Evolutionary conservation across 2,797 vertebrate species (phyloP).

Genomic region (Eutrigla gurnardus): DNA sequence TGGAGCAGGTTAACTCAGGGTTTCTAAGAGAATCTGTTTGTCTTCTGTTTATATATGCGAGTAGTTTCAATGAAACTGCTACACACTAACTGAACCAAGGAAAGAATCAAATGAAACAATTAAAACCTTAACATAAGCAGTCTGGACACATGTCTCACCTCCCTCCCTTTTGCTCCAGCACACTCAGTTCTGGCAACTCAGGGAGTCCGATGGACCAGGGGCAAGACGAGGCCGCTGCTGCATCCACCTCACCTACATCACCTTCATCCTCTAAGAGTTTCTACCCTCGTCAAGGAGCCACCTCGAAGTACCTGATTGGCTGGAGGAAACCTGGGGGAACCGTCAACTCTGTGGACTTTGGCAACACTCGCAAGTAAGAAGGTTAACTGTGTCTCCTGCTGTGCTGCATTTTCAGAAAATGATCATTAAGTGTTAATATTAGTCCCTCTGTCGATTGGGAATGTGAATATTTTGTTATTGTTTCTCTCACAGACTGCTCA

Average conservation of each 20-base stretch:
- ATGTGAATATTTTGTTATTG: not conserved
- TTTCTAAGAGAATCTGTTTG: slow-evolving; percentile 23
- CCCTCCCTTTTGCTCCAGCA: slow-evolving; percentile 75
- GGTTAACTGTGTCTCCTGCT: not conserved
- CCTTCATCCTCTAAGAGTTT: slow-evolving; percentile 90
- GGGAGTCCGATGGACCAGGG: slow-evolving; percentile 89
- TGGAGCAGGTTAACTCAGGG: slow-evolving; percentile 3
- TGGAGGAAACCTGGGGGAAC: slow-evolving; percentile 98
- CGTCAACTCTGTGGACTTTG: slow-evolving; percentile 97
- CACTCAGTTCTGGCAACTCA: slow-evolving; percentile 91
- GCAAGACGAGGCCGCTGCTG: slow-evolving; percentile 87
- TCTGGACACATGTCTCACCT: slow-evolving; percentile 4
- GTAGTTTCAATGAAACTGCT: not conserved
- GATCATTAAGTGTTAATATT: slow-evolving; percentile 21
- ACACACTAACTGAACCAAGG: not conserved
- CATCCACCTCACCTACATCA: slow-evolving; percentile 83
- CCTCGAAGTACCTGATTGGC: slow-evolving; percentile 98
- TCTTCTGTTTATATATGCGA: not conserved
- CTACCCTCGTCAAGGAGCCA: slow-evolving; percentile 97
- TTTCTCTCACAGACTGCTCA: not conserved
- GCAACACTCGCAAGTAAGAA: slow-evolving; percentile 96
- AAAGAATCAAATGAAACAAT: slow-evolving; percentile 3
- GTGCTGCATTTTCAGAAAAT: slow-evolving; percentile 21
- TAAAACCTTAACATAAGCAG: not conserved
- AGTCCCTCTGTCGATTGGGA: slow-evolving; percentile 13